phyloP scores from a whole-genome alignment of 2,113 vertebrate genomes.

The Coturnix japonica region DNA sequence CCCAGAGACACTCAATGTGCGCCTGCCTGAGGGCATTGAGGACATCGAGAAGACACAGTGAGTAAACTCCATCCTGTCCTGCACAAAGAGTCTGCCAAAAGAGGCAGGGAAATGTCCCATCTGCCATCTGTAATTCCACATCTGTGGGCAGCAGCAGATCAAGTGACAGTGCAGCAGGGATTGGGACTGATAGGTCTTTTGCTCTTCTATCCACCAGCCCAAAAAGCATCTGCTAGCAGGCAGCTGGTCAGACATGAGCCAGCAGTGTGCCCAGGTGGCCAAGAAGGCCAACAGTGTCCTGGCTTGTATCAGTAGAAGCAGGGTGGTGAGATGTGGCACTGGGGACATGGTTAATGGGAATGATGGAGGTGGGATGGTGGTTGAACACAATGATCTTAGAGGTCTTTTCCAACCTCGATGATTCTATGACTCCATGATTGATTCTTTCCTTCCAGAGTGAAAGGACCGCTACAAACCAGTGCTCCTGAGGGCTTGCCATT shows the following conservation, averaged over 20 bases:
- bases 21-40: conserved; percentile 41
- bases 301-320: too few species aligned
- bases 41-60: conserved; percentile 15
- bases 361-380: too few species aligned
- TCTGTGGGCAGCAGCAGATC: fast-evolving
- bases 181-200: fast-evolving
- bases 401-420: too few species aligned
- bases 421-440: too few species aligned
- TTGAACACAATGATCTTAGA: too few species aligned
- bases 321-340: too few species aligned
- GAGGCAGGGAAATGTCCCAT: neutral
- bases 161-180: neutral
- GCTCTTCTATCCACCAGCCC: neutral
- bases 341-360: too few species aligned
- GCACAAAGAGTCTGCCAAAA: fast-evolving
- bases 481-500: neutral
- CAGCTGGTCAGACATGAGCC: too few species aligned
- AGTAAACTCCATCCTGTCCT: neutral
- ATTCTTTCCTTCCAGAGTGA: neutral
- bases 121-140: fast-evolving
- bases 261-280: too few species aligned
- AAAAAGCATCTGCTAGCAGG: neutral
- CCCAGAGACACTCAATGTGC: neutral
- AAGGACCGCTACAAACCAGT: neutral
- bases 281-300: too few species aligned